These are phyloP conservation scores for Synanthedon myopaeformis DNA, from an alignment of 2,888 invertebrate genomes.

Conservation along the genomic window DNA sequence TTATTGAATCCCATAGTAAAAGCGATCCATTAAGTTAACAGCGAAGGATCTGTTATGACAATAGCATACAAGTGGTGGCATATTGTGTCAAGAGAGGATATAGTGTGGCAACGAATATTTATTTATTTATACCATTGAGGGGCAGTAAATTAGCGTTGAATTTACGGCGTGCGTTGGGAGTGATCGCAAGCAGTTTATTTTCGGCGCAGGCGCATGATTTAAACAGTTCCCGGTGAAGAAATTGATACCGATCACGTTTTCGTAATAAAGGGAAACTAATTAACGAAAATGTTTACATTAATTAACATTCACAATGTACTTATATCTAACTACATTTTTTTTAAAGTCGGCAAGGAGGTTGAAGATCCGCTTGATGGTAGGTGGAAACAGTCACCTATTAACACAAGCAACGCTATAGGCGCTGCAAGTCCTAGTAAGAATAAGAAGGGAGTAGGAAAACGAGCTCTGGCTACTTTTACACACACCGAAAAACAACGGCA, in stretches of 20 bases:
- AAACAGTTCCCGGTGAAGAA: constrained; percentile 46
- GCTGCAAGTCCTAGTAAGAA: no score
- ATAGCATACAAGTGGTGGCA: constrained; percentile 49
- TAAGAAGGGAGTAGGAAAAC: no score
- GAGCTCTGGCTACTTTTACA: no score
- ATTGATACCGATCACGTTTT: constrained; percentile 39
- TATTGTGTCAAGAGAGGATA: constrained; percentile 53
- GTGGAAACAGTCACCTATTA: no score
- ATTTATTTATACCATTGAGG: constrained; percentile 66
- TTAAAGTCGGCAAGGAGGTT: no score
- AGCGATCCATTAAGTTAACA: constrained; percentile 38
- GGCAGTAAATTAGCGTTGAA: constrained; percentile 69
- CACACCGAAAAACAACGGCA: no score
- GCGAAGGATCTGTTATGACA: constrained; percentile 63
- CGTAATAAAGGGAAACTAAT: constrained; percentile 26
- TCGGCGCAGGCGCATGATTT: constrained; percentile 46
- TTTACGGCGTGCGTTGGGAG: constrained; percentile 56
- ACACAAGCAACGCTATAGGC: no score
- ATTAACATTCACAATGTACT: no score
- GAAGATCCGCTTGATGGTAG: no score
- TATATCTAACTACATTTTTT: no score
- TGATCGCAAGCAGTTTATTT: constrained; percentile 60
- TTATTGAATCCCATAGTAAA: background rate
- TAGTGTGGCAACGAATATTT: constrained; percentile 52
- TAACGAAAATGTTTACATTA: no score